Conservation (phyloP, 2,888 invertebrate genomes). For the Drosophila mettleri region DNA sequence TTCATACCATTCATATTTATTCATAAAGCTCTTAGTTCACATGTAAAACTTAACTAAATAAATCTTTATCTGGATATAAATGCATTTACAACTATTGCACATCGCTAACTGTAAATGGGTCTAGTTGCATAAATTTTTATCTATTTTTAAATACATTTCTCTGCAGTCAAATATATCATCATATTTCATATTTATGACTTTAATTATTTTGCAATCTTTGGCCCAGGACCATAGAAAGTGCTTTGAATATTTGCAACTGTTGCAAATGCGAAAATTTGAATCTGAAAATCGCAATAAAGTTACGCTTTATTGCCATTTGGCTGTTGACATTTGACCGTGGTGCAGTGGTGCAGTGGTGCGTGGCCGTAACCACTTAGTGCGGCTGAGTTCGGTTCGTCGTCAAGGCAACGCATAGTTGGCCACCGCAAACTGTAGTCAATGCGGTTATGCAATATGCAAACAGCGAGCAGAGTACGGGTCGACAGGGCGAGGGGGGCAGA, state of each 20-base stretch:
- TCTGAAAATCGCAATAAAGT: slow-evolving; percentile 29
- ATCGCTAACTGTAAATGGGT: neutral
- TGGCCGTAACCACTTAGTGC: slow-evolving; percentile 36
- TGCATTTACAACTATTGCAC: neutral
- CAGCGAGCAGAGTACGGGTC: neutral
- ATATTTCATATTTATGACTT: neutral
- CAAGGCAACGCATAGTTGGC: slow-evolving; percentile 48
- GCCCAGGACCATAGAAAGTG: neutral
- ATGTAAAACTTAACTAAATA: neutral
- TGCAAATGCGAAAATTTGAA: neutral
- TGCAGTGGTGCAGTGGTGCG: slow-evolving; percentile 29
- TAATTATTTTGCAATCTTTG: neutral
- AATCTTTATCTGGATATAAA: neutral
- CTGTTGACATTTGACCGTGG: slow-evolving; percentile 11
- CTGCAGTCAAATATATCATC: neutral
- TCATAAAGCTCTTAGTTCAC: neutral
- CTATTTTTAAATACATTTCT: neutral
- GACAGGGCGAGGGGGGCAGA: neutral
- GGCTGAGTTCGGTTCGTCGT: slow-evolving; percentile 37
- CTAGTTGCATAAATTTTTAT: neutral
- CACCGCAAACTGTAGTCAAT: slow-evolving; percentile 15
- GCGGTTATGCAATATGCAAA: slow-evolving; percentile 22
- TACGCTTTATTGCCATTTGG: slow-evolving; percentile 17
- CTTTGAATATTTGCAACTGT: neutral
- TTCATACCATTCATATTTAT: neutral